Percentiles rank a stretch among this genome's conserved stretches.
Conservation (phyloP, 2,113 vertebrate species). For the Rafetus swinhoei region DNA sequence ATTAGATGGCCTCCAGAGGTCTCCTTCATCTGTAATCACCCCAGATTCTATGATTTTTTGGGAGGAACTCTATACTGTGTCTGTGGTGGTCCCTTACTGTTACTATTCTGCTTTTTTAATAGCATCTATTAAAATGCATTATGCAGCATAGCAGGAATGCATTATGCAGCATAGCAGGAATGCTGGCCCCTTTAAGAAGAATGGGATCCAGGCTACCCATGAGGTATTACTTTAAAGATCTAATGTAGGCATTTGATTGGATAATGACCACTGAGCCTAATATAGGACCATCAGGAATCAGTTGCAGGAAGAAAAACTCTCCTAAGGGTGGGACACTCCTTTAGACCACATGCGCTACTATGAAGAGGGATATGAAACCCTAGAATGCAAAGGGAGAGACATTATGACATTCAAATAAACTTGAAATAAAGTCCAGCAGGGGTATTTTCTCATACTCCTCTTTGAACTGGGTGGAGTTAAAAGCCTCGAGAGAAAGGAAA, state of each 20-base stretch:
- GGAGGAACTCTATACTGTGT: background rate
- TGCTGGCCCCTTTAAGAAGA: too few species aligned
- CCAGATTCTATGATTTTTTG: background rate
- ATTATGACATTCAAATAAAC: background rate
- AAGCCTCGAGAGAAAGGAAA: background rate
- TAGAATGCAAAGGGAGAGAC: background rate
- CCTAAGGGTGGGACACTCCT: background rate
- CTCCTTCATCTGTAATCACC: too few species aligned
- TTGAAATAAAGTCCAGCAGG: background rate
- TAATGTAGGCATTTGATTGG: background rate
- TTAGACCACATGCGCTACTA: background rate
- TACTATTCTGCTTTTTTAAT: conserved; percentile 33
- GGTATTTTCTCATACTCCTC: background rate
- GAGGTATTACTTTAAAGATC: background rate
- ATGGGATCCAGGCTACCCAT: background rate
- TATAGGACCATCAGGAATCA: background rate
- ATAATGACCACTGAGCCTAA: background rate
- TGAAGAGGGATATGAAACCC: background rate
- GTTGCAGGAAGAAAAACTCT: background rate
- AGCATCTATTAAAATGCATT: conserved; percentile 46
- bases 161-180: background rate
- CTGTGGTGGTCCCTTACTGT: background rate
- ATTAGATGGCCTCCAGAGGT: too few species aligned
- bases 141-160: background rate
- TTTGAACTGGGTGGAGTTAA: background rate